These are phyloP conservation scores for Orussus abietinus DNA, from an alignment of 1,140 invertebrate genomes.

Conservation along the genomic window DNA sequence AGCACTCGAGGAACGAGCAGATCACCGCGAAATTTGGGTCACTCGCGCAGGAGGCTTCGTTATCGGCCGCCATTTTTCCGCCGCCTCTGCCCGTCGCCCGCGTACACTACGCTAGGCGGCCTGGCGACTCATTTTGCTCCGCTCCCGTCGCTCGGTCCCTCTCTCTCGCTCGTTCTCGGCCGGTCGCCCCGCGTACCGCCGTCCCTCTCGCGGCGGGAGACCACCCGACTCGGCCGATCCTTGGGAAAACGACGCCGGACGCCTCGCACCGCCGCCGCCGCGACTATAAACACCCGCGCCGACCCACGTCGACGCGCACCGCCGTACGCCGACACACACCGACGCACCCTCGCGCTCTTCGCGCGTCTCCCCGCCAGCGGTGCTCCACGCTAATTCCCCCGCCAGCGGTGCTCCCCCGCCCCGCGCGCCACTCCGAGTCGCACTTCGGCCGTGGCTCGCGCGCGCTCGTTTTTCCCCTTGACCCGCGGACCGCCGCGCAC, in stretches of 20 bases:
- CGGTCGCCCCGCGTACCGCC: background rate
- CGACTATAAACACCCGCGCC: conserved; percentile 9
- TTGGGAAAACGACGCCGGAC: too few species aligned
- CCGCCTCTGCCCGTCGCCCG: conserved; percentile 23
- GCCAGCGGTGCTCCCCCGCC: background rate
- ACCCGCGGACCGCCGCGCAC: too few species aligned
- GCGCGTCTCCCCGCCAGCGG: background rate
- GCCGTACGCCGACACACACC: conserved; percentile 14
- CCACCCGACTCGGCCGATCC: too few species aligned
- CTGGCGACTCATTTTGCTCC: conserved; percentile 26
- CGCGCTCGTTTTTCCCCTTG: too few species aligned
- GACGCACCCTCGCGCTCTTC: conserved; percentile 7
- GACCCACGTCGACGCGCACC: background rate
- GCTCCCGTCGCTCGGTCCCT: conserved; percentile 16
- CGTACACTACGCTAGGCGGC: conserved; percentile 29
- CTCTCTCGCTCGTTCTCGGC: conserved; percentile 18
- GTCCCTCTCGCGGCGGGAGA: too few species aligned
- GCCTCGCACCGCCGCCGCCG: background rate
- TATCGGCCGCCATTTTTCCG: conserved; percentile 76
- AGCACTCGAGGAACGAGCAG: conserved; percentile 88
- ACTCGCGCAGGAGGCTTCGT: conserved; percentile 80
- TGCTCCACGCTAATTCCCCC: background rate
- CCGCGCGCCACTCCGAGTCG: background rate
- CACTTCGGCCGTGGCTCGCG: too few species aligned
- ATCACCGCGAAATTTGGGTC: conserved; percentile 95